phyloP scores from a whole-genome alignment of 1,140 invertebrate genomes.

The Drosophila baimaii region DNA sequence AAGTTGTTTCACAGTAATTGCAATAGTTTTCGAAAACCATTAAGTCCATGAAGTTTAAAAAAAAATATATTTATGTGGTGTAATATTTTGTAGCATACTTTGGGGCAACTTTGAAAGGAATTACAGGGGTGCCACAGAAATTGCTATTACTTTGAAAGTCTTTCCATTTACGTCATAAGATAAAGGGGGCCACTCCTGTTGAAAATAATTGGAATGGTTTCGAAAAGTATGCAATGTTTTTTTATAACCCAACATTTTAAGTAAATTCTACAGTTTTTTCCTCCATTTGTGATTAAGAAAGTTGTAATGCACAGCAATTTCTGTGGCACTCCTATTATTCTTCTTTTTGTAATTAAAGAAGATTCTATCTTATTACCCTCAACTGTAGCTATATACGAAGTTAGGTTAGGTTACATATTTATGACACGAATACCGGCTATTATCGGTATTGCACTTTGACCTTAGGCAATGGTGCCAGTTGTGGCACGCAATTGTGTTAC shows the following conservation, averaged over 20 bases:
- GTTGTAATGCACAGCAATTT: not conserved
- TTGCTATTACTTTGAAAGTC: no score
- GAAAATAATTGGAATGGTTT: no score
- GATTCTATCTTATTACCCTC: not conserved
- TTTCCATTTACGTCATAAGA: no score
- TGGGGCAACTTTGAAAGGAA: no score
- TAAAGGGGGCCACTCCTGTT: no score
- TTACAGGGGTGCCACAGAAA: no score
- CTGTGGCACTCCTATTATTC: not conserved
- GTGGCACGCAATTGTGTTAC: conserved; percentile 27
- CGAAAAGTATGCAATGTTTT: no score
- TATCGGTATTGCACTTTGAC: conserved; percentile 54
- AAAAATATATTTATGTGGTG: no score
- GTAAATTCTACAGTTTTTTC: no score
- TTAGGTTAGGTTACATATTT: conserved; percentile 26
- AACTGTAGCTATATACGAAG: not conserved
- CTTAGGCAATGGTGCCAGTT: conserved; percentile 53
- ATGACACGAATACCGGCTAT: conserved; percentile 33
- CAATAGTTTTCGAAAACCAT: not conserved
- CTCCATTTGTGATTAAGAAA: no score
- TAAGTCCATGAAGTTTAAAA: not conserved
- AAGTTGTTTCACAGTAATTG: not conserved
- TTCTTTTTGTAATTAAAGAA: not conserved
- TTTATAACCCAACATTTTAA: no score
- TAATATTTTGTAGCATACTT: not conserved